Base-by-base conservation (phyloP, 1,140 invertebrate species). In the Venturia canescens region DNA sequence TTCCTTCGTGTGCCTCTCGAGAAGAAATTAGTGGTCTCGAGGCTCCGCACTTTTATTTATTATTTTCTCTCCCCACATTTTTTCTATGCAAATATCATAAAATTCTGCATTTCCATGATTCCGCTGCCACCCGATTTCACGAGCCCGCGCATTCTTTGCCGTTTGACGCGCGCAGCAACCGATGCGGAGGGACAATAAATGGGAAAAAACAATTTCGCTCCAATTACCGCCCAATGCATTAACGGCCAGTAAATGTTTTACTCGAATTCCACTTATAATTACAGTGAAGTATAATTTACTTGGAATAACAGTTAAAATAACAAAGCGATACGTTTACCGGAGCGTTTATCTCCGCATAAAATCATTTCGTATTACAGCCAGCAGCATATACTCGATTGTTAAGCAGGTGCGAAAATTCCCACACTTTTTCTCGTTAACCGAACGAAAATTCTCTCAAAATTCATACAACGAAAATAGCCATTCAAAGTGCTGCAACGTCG, bases 261-360 rank as follows among this genome's bases (percentile, higher is more conserved):
- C 53, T 57, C 53, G 16, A 23, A 57, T 57, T 57, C 53, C 53
- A 57, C 18, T 23, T n/a, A 21, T 57, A 57, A 57, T 57, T 57
- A n/a, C 21, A 23, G 21, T n/a, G 53, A 44, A 6, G 53, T 3
- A 57, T 57, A n/a, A n/a, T 57, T 23, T 21, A 16, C 53, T 16
- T n/a, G 5, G 53, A 57, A 57, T 57, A 23, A 57, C 18, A 57
- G 18, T n/a, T 57, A n/a, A 57, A 57, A 57, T 57, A 57, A 57
- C 53, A 57, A 57, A 57, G 18, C 53, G 53, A 57, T 57, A 57
- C 18, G 21, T n/a, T 57, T 57, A 57, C 53, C 53, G 53, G 9
- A 6, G 5, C 53, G 21, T 57, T 57, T 21, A n/a, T 57, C 53
- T 23, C 53, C 5, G 9, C 2, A 23, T 57, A 57, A 57, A n/a